Conservation (phyloP, 2,113 vertebrate genomes). For the Oxyura jamaicensis region DNA sequence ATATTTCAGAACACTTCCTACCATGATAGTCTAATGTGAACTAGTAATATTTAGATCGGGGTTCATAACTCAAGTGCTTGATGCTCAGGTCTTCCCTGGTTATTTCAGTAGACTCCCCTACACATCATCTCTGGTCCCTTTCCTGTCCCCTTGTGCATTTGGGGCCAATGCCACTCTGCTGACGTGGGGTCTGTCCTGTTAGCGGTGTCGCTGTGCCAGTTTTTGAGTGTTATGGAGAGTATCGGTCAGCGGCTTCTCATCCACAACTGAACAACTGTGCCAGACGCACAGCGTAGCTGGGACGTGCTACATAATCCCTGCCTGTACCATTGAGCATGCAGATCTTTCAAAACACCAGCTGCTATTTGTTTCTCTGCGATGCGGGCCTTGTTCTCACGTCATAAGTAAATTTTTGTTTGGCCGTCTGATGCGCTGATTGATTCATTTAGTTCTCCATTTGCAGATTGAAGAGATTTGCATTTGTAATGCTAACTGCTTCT, state of each 20-base stretch:
- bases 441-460: neutral
- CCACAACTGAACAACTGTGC: neutral
- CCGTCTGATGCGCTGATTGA: accelerated
- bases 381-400: neutral
- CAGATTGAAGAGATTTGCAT: neutral
- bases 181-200: neutral
- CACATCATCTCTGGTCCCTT: accelerated
- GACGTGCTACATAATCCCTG: neutral
- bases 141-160: accelerated
- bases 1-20: neutral
- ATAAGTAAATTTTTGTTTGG: neutral
- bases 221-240: accelerated
- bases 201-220: accelerated
- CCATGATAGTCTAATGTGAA: neutral
- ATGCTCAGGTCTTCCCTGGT: neutral
- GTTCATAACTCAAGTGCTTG: neutral
- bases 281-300: neutral
- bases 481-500: neutral
- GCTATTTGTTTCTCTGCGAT: neutral
- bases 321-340: accelerated
- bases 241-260: neutral
- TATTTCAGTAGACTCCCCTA: neutral
- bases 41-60: neutral
- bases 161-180: neutral
- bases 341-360: neutral